These are phyloP conservation scores for Dromiciops gliroides DNA, from an alignment of 2,113 vertebrate genomes.

Conservation along the genomic window DNA sequence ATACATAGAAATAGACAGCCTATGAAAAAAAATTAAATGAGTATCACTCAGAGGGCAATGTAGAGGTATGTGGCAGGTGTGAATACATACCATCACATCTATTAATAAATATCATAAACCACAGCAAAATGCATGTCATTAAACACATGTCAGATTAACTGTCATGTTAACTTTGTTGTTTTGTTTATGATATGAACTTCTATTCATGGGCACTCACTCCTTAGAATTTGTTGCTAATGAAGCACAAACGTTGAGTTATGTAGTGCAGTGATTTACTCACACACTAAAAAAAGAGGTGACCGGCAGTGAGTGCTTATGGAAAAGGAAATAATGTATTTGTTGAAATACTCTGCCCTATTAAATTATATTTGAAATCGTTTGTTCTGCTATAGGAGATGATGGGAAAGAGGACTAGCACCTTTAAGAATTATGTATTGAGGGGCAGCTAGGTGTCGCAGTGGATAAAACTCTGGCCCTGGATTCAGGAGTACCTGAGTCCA, in stretches of 20 bases:
- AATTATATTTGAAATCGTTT: background rate
- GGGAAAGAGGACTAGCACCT: background rate
- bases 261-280: conserved; percentile 7
- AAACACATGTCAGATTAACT: conserved; percentile 8
- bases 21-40: background rate
- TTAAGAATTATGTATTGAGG: background rate
- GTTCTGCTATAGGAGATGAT: background rate
- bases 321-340: background rate
- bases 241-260: background rate
- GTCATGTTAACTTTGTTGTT: conserved; percentile 25
- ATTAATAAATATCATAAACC: background rate
- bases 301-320: background rate
- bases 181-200: conserved; percentile 35
- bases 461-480: no score
- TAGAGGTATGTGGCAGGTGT: background rate
- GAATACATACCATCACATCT: background rate
- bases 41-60: background rate
- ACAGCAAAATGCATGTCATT: conserved; percentile 37
- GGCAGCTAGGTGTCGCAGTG: no score
- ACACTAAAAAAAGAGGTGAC: background rate
- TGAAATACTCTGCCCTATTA: background rate
- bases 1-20: background rate
- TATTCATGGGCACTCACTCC: conserved; percentile 17
- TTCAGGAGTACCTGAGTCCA: no score
- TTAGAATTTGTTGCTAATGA: conserved; percentile 9